phyloP scores from a whole-genome alignment of 2,888 invertebrate genomes.

The Malthinus seriepunctatus region DNA sequence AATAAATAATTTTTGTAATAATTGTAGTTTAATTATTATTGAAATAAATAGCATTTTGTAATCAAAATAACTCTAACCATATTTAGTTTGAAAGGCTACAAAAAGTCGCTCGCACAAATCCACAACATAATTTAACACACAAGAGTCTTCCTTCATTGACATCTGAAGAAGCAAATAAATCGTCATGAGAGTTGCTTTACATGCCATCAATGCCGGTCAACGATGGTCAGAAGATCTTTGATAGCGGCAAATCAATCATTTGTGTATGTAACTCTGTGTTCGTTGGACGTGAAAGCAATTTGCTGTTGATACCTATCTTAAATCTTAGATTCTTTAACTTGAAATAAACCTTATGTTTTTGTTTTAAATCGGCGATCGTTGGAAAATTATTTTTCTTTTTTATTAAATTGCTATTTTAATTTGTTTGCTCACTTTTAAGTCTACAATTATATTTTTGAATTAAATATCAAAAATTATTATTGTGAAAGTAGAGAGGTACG shows the following conservation, averaged over 20 bases:
- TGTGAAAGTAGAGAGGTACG: no score
- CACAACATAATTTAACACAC: conserved; percentile 17
- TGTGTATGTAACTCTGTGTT: conserved; percentile 38
- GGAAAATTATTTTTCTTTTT: no score
- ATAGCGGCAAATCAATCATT: conserved; percentile 42
- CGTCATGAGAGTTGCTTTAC: conserved; percentile 23
- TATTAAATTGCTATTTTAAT: no score
- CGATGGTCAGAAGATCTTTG: conserved; percentile 35
- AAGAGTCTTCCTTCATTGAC: conserved; percentile 19
- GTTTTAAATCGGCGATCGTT: not conserved
- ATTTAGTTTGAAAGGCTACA: not conserved
- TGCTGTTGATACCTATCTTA: conserved; percentile 45
- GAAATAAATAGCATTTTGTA: no score
- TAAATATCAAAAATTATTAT: no score
- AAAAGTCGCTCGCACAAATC: conserved; percentile 4
- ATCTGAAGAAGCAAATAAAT: conserved; percentile 32
- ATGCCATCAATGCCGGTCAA: conserved; percentile 27
- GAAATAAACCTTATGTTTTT: conserved; percentile 11
- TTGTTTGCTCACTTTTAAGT: no score
- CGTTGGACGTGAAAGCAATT: conserved; percentile 44
- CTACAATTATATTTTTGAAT: no score
- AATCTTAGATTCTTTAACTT: conserved; percentile 30
- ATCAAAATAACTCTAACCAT: no score
- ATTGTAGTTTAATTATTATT: not conserved
- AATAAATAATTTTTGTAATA: not conserved